Evolutionary conservation across 2,797 vertebrate genomes (phyloP).

Genomic region (Gallinago nigripennis): DNA sequence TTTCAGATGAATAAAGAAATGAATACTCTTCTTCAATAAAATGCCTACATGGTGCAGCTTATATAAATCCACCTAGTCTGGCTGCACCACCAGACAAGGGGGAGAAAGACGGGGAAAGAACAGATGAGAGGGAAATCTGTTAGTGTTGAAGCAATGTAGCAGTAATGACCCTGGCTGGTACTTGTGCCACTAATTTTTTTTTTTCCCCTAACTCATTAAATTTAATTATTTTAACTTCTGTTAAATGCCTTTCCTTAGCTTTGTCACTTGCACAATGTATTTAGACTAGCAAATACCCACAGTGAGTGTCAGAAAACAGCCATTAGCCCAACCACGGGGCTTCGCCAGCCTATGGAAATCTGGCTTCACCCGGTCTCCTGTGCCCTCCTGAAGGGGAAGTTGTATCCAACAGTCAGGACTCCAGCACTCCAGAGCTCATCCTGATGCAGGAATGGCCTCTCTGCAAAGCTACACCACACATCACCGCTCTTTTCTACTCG

Average conservation of each 20-base stretch:
- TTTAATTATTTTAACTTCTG: neutral
- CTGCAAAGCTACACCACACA: neutral
- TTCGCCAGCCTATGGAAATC: neutral
- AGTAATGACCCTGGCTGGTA: neutral
- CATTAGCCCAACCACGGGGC: neutral
- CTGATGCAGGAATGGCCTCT: neutral
- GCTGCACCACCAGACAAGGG: neutral
- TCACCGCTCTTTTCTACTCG: fast-evolving
- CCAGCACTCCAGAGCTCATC: neutral
- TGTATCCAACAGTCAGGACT: neutral
- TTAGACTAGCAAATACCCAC: neutral
- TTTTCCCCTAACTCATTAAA: neutral
- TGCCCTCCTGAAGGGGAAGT: neutral
- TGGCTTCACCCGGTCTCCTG: neutral
- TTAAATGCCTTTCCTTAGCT: neutral
- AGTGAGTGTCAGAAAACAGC: neutral
- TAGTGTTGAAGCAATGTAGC: neutral
- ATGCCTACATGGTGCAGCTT: neutral
- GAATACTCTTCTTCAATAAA: neutral
- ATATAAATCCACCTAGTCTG: neutral
- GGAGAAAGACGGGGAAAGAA: neutral
- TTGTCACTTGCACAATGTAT: neutral
- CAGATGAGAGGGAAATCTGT: neutral
- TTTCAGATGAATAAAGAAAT: neutral
- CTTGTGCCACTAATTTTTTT: neutral